Evolutionary conservation across 2,797 vertebrate genomes (phyloP).

Genomic region (Fringilla coelebs): DNA sequence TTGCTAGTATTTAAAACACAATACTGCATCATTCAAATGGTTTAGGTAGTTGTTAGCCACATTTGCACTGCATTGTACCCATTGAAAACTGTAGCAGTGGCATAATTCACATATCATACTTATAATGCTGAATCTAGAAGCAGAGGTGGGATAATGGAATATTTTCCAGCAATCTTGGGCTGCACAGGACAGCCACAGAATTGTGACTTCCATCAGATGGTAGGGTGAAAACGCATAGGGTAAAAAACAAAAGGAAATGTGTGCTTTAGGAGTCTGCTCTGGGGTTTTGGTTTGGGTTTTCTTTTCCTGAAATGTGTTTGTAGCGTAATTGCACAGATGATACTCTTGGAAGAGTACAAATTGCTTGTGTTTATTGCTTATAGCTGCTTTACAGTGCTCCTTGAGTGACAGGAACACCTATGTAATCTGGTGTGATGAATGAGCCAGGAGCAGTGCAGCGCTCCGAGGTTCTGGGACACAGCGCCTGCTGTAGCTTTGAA

Average conservation of each 20-base stretch:
- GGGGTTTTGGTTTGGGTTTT: not conserved
- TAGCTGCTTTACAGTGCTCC: not conserved
- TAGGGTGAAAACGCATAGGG: not conserved
- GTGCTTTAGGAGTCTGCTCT: not conserved
- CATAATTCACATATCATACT: not conserved
- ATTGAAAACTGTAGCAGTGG: not conserved
- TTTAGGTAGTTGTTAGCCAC: not conserved
- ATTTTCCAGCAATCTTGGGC: not conserved
- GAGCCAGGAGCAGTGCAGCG: constrained; percentile 19
- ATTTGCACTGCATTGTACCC: not conserved
- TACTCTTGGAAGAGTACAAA: constrained; percentile 32
- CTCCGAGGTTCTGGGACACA: constrained; percentile 1
- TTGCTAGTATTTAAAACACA: not conserved
- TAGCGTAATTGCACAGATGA: not conserved
- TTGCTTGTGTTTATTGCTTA: constrained; percentile 21
- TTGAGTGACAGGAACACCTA: constrained; percentile 65
- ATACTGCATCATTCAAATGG: not conserved
- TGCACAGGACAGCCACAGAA: not conserved
- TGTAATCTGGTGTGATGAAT: constrained; percentile 46
- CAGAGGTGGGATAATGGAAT: not conserved
- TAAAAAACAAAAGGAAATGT: not conserved
- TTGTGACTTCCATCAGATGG: not conserved
- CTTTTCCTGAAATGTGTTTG: not conserved
- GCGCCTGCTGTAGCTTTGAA: constrained; percentile 40
- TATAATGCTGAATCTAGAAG: not conserved